Evolutionary conservation across 2,113 vertebrate species (phyloP).

Genomic region (Oreochromis spilurus): DNA sequence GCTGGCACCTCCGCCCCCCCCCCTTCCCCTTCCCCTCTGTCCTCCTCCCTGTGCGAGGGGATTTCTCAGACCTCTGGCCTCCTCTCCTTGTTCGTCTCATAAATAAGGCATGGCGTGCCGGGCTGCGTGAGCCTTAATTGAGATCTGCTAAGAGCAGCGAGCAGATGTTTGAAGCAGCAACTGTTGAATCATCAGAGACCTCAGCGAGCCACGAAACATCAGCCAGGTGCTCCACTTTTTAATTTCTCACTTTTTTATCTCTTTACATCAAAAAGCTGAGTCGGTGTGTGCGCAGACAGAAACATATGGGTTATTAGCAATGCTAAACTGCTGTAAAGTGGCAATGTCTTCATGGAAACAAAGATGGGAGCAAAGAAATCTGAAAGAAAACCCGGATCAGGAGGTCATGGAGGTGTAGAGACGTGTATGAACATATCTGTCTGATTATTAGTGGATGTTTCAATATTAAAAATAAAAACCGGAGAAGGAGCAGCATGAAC

Average conservation of each 20-base stretch:
- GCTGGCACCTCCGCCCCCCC: slow-evolving; percentile 45
- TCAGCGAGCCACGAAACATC: slow-evolving; percentile 60
- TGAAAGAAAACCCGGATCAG: neutral
- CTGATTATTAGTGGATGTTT: neutral
- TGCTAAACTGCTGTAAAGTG: neutral
- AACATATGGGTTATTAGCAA: slow-evolving; percentile 5
- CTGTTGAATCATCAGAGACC: slow-evolving; percentile 77
- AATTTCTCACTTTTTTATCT: slow-evolving; percentile 8
- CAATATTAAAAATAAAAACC: neutral
- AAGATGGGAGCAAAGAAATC: neutral
- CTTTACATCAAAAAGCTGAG: slow-evolving; percentile 18
- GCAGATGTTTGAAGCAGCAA: slow-evolving; percentile 77
- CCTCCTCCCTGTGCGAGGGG: slow-evolving; percentile 24
- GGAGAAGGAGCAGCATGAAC: neutral
- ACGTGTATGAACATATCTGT: neutral
- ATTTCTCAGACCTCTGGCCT: slow-evolving; percentile 43
- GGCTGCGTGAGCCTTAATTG: slow-evolving; percentile 72
- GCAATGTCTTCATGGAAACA: neutral
- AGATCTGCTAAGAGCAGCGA: slow-evolving; percentile 75
- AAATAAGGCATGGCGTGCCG: slow-evolving; percentile 60
- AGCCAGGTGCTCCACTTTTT: slow-evolving; percentile 70
- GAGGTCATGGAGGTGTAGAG: neutral
- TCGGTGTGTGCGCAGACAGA: neutral
- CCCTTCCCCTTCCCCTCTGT: slow-evolving; percentile 11
- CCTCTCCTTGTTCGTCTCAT: slow-evolving; percentile 39